Evolutionary conservation across 1,140 invertebrate genomes (phyloP), one percentile per base, ranked within the genome.

Genomic region (Drosophila murphyi): DNA sequence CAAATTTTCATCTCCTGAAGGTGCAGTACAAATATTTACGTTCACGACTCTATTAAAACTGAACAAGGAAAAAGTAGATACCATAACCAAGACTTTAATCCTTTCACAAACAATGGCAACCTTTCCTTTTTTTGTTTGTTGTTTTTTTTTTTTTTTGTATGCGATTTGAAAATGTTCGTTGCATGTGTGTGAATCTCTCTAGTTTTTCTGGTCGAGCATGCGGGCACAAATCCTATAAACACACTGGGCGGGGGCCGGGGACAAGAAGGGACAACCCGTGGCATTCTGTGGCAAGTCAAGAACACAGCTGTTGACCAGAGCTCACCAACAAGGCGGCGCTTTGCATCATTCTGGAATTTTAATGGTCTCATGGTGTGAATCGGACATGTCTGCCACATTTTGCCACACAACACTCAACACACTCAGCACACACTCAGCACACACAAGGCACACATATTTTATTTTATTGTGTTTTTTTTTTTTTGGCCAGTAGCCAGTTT

Each of bases 21-120:
- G 59, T 41, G 65, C 62, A 61, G 34, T 29, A 51, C 56, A 71
- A 86, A 82, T 86, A 87, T 86, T 82, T 86, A 75, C 78, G 69
- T 78, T 82, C 70, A 78, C 82, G 82, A 87, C 82, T 86, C 79
- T 73, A 88, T 82, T 82, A 82, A 82, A 87, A 76, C 39, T 76
- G 75, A 87, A 78, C 83, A 88, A 29, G n/a, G 32, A 59, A 70
- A 75, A 63, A 52, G 54, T 63, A 41, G 60, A 79, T 60, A 67
- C 57, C 73, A 64, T 55, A 73, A 41, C 56, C 61, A 63, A 69
- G 60, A 52, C 7, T 80, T 72, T 75, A 70, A 65, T 62, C 72
- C 79, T 59, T 82, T 60, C 78, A 78, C 80, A 87, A 78, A 76
- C 82, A 87, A 80, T 55, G 82, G 78, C 75, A 78, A 78, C 67